Base-by-base conservation (phyloP, 2,888 invertebrate genomes). In the Limulus polyphemus region DNA sequence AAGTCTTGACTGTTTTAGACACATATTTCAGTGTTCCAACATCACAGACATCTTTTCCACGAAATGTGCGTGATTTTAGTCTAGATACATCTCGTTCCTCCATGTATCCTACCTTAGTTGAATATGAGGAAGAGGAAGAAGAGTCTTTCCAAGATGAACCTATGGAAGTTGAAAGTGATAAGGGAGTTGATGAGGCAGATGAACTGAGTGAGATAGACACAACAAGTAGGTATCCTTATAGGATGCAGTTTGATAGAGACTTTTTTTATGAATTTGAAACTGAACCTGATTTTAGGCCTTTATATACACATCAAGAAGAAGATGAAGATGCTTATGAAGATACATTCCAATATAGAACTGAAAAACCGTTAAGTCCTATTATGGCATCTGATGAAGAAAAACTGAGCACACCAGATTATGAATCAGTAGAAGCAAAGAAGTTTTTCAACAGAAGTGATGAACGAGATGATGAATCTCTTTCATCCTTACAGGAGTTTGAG, bases 301-400 rank as follows among this genome's bases (percentile, higher is more conserved):
- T 77, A 13, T 78, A 78, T 65, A 72, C 76, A 16, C 77, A 76
- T 50, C 86, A 90, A 7, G 72, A 73, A 57, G 70, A 69, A 50
- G 77, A 92, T 52, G 92, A 92, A 78, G 92, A 93, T 71, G 92
- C 91, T 55, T 90, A 91, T 77, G 90, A 91, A 62, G 69, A 67
- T 47, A 67, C 71, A 67, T 68, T 59, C 54, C 65, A 65, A 55
- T 71, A 71, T 51, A 75, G 74, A 65, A 77, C 77, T 13, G 61
- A 65, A 11, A 59, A 68, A 65, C 70, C 67, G 58, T 70, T 68
- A 50, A 70, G 70, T 64, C 72, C 72, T 47, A 72, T 74, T 47
- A 71, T 72, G 47, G 63, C 70, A 47, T 72, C 73, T 55, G 75
- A 75, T 54, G 70, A 73, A 61, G 74, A 71, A 69, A 75, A 75